Evolutionary conservation across 2,888 invertebrate genomes (phyloP).

Genomic region (Nomada goodeniana): DNA sequence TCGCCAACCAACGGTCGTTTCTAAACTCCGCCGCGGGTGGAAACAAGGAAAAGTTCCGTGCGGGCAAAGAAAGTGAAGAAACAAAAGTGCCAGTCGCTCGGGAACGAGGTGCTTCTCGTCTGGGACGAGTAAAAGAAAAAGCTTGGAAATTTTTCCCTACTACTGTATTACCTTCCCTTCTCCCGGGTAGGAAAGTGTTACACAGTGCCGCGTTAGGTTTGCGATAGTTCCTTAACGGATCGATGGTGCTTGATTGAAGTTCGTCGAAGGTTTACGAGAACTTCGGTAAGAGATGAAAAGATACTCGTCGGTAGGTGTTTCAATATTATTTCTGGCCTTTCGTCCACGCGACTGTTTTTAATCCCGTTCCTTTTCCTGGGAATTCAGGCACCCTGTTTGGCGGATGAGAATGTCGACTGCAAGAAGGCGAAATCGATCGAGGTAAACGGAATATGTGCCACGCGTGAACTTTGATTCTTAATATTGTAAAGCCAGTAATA

Average conservation of each 20-base stretch:
- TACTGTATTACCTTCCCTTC: neutral
- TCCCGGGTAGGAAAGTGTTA: neutral
- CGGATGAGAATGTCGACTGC: constrained; percentile 63
- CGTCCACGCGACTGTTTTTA: neutral
- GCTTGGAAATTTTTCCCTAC: constrained; percentile 4
- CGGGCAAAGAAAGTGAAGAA: neutral
- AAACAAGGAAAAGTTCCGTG: neutral
- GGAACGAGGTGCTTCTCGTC: neutral
- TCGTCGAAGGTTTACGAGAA: neutral
- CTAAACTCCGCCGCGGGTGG: neutral
- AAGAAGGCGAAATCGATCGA: constrained; percentile 68
- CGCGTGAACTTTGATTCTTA: neutral
- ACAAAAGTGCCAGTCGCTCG: constrained; percentile 16
- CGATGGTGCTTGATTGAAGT: constrained; percentile 9
- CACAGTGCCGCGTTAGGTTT: neutral
- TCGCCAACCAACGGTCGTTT: constrained; percentile 56
- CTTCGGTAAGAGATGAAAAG: constrained; percentile 74
- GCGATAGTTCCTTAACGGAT: constrained; percentile 4
- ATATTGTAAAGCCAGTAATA: neutral
- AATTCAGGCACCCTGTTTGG: constrained; percentile 75
- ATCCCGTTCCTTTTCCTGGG: neutral
- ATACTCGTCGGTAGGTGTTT: constrained; percentile 77
- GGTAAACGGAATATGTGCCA: constrained; percentile 57
- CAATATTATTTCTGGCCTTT: no score
- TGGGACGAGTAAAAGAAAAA: neutral